These are phyloP conservation scores for Gavialis gangeticus DNA, from an alignment of 2,113 vertebrate species.

Conservation along the genomic window DNA sequence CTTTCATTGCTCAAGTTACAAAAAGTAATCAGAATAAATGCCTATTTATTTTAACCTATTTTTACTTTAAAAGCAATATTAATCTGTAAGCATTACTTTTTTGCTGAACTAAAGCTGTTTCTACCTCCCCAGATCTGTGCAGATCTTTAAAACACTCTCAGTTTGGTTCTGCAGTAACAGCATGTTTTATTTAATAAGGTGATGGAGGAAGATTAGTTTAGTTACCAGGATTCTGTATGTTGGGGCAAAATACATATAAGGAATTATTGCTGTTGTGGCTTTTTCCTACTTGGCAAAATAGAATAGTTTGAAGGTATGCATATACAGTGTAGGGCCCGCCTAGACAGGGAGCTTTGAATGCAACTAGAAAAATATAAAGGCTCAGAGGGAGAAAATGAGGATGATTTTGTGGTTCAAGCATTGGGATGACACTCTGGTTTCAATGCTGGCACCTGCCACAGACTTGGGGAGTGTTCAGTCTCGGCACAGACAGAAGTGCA, in stretches of 20 bases:
- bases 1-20: background rate
- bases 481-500: too few species aligned
- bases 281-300: constrained; percentile 40
- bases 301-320: constrained; percentile 7
- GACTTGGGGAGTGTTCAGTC: too few species aligned
- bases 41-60: background rate
- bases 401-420: background rate
- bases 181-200: constrained; percentile 14
- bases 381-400: background rate
- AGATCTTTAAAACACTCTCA: background rate
- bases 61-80: too few species aligned
- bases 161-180: background rate
- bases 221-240: constrained; percentile 14
- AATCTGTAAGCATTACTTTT: background rate
- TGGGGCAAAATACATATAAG: constrained; percentile 24
- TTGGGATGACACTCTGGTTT: background rate
- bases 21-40: background rate
- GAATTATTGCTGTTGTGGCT: background rate
- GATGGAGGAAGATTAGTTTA: constrained; percentile 54
- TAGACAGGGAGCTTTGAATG: constrained; percentile 23
- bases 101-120: constrained; percentile 20
- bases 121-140: constrained; percentile 9
- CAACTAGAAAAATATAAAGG: background rate
- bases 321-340: background rate
- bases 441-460: too few species aligned